Conservation (phyloP, 2,113 vertebrate species). For the Uria aalge region DNA sequence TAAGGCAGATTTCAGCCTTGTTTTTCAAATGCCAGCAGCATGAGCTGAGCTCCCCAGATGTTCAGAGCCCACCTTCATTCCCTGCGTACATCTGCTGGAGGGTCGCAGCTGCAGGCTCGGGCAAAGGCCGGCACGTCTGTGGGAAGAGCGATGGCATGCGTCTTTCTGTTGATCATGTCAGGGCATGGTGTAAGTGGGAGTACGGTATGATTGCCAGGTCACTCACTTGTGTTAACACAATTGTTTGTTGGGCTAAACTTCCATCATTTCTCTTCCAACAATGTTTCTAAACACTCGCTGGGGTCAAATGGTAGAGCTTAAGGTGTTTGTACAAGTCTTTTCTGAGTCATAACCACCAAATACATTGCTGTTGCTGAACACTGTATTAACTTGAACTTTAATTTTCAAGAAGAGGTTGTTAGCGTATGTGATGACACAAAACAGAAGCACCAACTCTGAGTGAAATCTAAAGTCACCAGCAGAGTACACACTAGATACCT, state of each 20-base stretch:
- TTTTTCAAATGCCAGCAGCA: neutral
- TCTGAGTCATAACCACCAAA: neutral
- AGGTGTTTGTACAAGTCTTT: neutral
- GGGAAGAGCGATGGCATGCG: accelerated
- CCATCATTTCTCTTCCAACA: neutral
- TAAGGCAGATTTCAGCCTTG: neutral
- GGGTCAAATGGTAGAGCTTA: neutral
- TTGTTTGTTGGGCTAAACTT: neutral
- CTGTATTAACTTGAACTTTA: neutral
- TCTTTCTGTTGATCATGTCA: neutral
- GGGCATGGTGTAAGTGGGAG: neutral
- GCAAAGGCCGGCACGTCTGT: neutral
- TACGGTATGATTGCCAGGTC: accelerated
- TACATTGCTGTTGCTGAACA: neutral
- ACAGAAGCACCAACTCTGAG: neutral
- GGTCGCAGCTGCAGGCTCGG: accelerated
- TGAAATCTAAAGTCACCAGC: neutral
- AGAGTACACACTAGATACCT: neutral
- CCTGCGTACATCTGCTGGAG: accelerated
- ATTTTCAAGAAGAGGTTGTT: neutral
- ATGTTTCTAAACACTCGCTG: neutral
- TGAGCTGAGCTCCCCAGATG: neutral
- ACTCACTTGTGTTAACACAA: neutral
- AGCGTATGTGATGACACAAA: neutral
- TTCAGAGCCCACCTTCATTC: neutral